Base-by-base conservation (phyloP, 2,113 vertebrate genomes). In the Callithrix jacchus region DNA sequence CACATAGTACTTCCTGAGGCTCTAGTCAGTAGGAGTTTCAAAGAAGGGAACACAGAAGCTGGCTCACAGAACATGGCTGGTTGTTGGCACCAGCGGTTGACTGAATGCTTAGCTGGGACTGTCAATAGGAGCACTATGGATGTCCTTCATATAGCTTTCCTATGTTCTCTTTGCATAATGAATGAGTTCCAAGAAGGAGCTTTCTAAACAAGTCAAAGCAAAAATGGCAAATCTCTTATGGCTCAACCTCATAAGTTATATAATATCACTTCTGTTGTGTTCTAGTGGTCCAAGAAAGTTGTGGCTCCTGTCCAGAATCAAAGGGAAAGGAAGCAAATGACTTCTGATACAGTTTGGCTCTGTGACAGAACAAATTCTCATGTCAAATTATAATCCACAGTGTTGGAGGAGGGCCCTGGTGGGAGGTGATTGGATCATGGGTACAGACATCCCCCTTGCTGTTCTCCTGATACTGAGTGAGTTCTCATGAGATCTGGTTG, bases 91-190 rank as follows among this genome's bases (percentile, higher is more conserved):
- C n/a, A 17, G 6, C 2, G 83, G 49, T 40, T 79, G 52, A 16
- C 47, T 87, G 23, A 42, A 25, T 54, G 8, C 37, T 77, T 18
- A 77, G 5, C 42, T 27, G 21, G 16, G 3, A 8, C 4, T 40
- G 25, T 30, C 30, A 11, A 0, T 16, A 37, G 13, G 68, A 68
- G 27, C 5, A 40, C 25, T 6, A 32, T 56, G 2, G 13, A 20
- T 14, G 1, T 52, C 5, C 0, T 89, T 3, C 30, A 23, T 5
- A 17, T 5, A 3, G 6, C 8, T 32, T 82, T 14, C 3, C 2
- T 73, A 18, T 2, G 2, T 52, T 66, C 52, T 94, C 5, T 87
- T 21, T 64, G 2, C 12, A 27, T 37, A 14, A 8, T n/a, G 35
- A 13, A 17, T 77, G 6, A 6, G 2, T 71, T 77, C n/a, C 23